Conservation (phyloP, 1,140 invertebrate species). For the Brachionus paranguensis region DNA sequence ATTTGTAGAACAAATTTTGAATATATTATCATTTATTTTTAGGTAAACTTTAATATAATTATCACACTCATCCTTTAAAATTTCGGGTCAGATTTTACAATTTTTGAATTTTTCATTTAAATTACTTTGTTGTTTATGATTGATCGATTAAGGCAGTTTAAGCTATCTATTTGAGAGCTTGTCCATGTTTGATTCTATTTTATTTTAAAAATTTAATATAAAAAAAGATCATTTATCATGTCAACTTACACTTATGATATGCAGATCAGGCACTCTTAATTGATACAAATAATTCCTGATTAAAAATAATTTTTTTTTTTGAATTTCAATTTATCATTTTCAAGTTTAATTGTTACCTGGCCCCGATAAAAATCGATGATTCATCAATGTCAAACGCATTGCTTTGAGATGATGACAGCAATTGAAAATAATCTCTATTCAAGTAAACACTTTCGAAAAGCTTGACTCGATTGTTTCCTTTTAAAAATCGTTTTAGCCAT, state of each 20-base stretch:
- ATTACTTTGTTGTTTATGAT: slow-evolving; percentile 25
- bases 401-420: background rate
- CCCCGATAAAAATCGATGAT: slow-evolving; percentile 9
- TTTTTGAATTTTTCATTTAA: background rate
- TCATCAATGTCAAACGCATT: background rate
- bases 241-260: background rate
- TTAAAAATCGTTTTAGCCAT: background rate
- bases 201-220: background rate
- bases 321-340: background rate
- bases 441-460: slow-evolving; percentile 16
- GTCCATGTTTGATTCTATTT: slow-evolving; percentile 11
- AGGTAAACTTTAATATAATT: slow-evolving; percentile 15
- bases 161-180: background rate
- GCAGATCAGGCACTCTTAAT: background rate
- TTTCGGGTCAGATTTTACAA: background rate
- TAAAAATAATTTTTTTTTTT: background rate
- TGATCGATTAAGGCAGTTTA: background rate
- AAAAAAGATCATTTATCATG: background rate
- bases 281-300: slow-evolving; percentile 23
- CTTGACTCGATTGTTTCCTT: slow-evolving; percentile 2
- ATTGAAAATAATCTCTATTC: slow-evolving; percentile 21
- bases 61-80: slow-evolving; percentile 1
- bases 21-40: background rate
- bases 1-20: slow-evolving; percentile 28
- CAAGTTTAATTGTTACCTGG: background rate